Conservation (phyloP, 2,113 vertebrate species). For the Dromaius novaehollandiae region DNA sequence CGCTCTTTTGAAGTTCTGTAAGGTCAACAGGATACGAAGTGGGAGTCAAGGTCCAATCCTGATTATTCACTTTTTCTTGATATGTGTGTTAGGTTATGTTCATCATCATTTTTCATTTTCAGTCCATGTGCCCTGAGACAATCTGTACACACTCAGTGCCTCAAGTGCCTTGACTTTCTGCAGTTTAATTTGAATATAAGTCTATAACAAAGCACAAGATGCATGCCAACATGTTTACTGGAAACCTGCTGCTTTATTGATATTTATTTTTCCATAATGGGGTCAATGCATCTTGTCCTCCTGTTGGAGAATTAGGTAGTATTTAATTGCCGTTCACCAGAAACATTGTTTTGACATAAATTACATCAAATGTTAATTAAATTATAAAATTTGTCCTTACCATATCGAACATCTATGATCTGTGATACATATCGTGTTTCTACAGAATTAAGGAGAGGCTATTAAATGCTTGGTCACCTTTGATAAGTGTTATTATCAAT, state of each 20-base stretch:
- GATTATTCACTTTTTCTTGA: not conserved
- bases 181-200: constrained; percentile 52
- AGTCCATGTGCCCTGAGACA: not conserved
- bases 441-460: constrained; percentile 2
- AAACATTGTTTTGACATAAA: constrained; percentile 49
- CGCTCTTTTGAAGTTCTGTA: not conserved
- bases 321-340: constrained; percentile 54
- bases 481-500: constrained; percentile 54
- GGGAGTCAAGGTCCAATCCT: not conserved
- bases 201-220: constrained; percentile 6
- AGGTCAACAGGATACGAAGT: not conserved
- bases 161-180: not conserved
- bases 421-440: constrained; percentile 2
- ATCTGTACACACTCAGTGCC: not conserved
- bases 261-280: constrained; percentile 48
- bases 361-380: constrained; percentile 50
- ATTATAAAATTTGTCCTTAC: constrained; percentile 44
- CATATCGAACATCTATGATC: constrained; percentile 12
- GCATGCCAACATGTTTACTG: constrained; percentile 39
- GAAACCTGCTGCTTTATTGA: constrained; percentile 55
- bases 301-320: constrained; percentile 7
- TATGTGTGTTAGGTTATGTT: not conserved
- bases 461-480: constrained; percentile 62
- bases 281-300: constrained; percentile 38
- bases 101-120: not conserved